Conservation (phyloP, 2,113 vertebrate species). For the Origma solitaria region DNA sequence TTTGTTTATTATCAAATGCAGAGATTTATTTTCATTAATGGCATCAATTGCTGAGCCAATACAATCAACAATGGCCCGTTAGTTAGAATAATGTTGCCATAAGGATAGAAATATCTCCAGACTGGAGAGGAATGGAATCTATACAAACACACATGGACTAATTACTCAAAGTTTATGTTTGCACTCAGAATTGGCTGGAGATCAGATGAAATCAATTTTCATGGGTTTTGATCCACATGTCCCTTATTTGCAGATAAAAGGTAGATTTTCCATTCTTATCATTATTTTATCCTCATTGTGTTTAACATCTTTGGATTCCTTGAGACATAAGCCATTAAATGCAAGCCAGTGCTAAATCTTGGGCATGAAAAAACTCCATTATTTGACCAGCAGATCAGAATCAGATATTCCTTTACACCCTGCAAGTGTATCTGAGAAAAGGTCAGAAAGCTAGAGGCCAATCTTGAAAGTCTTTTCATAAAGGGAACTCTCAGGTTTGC, state of each 20-base stretch:
- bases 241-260: slow-evolving; percentile 45
- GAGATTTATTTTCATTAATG: background rate
- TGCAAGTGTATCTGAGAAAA: background rate
- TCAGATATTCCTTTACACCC: background rate
- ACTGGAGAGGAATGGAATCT: slow-evolving; percentile 6
- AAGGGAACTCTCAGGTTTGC: background rate
- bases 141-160: slow-evolving; percentile 32
- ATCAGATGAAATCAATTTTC: slow-evolving; percentile 49
- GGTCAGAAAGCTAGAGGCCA: slow-evolving; percentile 9
- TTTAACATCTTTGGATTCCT: slow-evolving; percentile 62
- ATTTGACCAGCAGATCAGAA: background rate
- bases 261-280: background rate
- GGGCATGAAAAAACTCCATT: slow-evolving; percentile 11
- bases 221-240: slow-evolving; percentile 38
- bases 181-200: slow-evolving; percentile 53
- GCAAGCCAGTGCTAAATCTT: slow-evolving; percentile 55
- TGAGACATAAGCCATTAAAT: slow-evolving; percentile 64
- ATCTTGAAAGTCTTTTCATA: background rate
- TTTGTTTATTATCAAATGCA: background rate
- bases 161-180: slow-evolving; percentile 58
- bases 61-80: background rate
- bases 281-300: background rate
- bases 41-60: background rate
- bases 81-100: background rate
- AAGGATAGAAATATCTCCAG: slow-evolving; percentile 35